Evolutionary conservation across 2,888 invertebrate genomes (phyloP).

Genomic region (Lepidocyrtinus sp.): DNA sequence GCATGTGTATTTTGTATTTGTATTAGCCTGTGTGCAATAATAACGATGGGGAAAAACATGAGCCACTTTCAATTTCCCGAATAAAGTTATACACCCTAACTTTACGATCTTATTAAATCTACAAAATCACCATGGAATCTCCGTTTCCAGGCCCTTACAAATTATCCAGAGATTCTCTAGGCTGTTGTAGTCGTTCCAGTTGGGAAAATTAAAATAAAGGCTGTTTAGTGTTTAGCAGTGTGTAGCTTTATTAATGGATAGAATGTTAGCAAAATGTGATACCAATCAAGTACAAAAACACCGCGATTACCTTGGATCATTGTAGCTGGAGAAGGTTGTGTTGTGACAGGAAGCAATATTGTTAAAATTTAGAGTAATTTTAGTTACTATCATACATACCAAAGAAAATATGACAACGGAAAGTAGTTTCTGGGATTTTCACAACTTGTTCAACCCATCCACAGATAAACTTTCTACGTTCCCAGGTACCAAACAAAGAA

Average conservation of each 20-base stretch:
- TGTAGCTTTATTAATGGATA: background rate
- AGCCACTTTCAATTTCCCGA: background rate
- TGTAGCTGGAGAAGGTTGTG: background rate
- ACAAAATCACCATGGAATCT: background rate
- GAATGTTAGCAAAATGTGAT: background rate
- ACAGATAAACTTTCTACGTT: constrained; percentile 72
- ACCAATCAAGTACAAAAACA: background rate
- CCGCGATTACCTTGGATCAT: background rate
- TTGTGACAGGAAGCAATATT: background rate
- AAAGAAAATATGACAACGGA: background rate
- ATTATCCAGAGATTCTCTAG: background rate
- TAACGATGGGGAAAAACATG: background rate
- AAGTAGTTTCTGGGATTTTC: constrained; percentile 74
- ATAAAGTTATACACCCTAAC: background rate
- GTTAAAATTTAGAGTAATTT: background rate
- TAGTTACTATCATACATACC: background rate
- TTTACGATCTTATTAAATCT: too few species aligned
- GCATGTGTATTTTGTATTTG: too few species aligned
- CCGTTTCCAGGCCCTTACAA: too few species aligned
- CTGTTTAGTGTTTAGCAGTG: background rate
- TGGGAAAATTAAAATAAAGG: background rate
- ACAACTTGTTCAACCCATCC: constrained; percentile 80
- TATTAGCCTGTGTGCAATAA: background rate
- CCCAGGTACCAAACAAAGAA: too few species aligned
- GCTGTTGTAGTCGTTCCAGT: background rate